A percentile compares a stretch with the other conserved stretches of the same genome.
Conservation (phyloP, 2,113 vertebrate genomes). For the Atrichornis clamosus region DNA sequence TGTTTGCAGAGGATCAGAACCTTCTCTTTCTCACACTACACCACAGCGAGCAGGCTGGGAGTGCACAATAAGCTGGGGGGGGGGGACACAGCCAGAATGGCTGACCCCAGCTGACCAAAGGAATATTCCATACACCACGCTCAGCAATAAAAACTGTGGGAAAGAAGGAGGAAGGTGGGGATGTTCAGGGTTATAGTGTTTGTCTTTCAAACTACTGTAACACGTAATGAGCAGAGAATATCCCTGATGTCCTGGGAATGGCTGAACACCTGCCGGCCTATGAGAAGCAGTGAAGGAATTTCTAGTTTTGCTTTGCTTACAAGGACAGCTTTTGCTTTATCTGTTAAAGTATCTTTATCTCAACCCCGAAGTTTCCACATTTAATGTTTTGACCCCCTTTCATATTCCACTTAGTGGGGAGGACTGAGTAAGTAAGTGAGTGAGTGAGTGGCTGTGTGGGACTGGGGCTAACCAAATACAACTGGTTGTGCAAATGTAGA, state of each 20-base stretch:
- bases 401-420: not conserved
- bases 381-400: not conserved
- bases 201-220: not conserved
- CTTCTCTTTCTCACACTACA: not conserved
- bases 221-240: not conserved
- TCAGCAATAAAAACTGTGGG: not conserved
- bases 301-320: not conserved
- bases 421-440: too few species aligned
- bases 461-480: not conserved
- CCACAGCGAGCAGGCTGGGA: not conserved
- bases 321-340: not conserved
- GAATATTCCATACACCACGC: not conserved
- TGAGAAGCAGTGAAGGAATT: not conserved
- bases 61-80: not conserved
- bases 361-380: not conserved
- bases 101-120: fast-evolving
- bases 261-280: not conserved
- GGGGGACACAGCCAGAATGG: not conserved
- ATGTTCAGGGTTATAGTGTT: not conserved
- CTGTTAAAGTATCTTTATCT: not conserved
- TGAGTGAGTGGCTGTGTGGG: not conserved
- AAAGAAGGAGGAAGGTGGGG: not conserved
- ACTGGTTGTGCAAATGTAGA: not conserved
- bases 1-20: not conserved
- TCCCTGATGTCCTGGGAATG: not conserved